Conservation (phyloP, 2,888 invertebrate species). For the Meteorus cinctellus region DNA sequence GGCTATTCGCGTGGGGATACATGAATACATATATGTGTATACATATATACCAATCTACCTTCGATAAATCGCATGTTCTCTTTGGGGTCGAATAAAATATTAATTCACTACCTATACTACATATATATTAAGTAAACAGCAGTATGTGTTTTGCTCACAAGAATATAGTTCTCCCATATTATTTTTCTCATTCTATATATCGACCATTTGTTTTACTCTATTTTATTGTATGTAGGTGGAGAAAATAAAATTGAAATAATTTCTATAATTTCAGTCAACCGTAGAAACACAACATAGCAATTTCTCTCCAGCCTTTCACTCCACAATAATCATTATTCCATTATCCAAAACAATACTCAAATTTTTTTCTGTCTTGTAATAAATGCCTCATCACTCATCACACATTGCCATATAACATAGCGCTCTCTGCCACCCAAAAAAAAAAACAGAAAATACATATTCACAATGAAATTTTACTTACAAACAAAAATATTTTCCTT, state of each 20-base stretch:
- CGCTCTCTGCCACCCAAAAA: no score
- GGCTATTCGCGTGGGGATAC: conserved; percentile 22
- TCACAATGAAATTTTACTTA: no score
- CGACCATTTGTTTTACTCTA: not conserved
- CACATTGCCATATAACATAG: no score
- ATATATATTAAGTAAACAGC: not conserved
- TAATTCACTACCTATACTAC: conserved; percentile 38
- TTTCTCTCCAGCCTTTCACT: no score
- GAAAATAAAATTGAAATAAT: not conserved
- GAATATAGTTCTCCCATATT: not conserved
- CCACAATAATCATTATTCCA: no score
- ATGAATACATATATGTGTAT: not conserved
- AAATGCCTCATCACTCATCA: no score
- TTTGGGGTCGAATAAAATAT: conserved; percentile 37
- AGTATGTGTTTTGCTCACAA: not conserved
- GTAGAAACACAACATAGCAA: no score
- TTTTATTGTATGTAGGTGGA: not conserved
- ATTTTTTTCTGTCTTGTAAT: no score
- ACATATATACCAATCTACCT: conserved; percentile 18
- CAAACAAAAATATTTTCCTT: no score
- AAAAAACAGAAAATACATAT: no score
- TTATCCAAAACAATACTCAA: no score
- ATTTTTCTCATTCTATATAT: conserved; percentile 9
- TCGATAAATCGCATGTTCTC: conserved; percentile 29
- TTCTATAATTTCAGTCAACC: not conserved